These are phyloP conservation scores for Polypedilum vanderplanki DNA, from an alignment of 1,140 invertebrate species.

Conservation along the genomic window DNA sequence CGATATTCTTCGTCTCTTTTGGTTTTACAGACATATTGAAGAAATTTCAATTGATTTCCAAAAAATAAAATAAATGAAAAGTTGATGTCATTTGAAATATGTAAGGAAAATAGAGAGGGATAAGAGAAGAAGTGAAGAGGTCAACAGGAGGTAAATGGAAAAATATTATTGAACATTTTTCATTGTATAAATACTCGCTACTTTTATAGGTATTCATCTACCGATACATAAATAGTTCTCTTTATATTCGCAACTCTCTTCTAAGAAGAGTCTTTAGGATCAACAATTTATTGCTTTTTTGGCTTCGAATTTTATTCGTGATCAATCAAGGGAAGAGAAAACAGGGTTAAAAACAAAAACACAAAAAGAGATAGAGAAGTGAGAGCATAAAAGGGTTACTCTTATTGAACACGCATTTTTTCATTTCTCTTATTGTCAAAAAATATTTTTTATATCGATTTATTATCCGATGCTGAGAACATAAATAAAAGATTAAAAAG, in stretches of 20 bases:
- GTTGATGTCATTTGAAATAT: no score
- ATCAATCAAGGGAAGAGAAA: not conserved
- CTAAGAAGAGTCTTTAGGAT: not conserved
- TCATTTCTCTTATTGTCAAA: constrained; percentile 11
- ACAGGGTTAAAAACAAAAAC: not conserved
- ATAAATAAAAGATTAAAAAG: not conserved
- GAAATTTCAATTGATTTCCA: no score
- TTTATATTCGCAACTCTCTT: not conserved
- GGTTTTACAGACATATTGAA: no score
- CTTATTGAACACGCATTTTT: not conserved
- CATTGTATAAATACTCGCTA: no score
- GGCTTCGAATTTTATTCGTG: not conserved
- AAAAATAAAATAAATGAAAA: no score
- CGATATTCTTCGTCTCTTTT: no score
- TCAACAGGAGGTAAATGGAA: no score
- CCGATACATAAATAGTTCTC: no score
- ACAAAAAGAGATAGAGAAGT: not conserved
- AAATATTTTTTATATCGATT: constrained; percentile 9
- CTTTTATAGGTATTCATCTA: no score
- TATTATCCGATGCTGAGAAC: not conserved
- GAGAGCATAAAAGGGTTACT: not conserved
- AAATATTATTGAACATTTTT: no score
- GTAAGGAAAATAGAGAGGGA: no score
- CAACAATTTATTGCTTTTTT: constrained; percentile 17
- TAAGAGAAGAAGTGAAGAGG: no score